Base-by-base conservation (phyloP, 2,797 vertebrate species). In the Coluber constrictor region DNA sequence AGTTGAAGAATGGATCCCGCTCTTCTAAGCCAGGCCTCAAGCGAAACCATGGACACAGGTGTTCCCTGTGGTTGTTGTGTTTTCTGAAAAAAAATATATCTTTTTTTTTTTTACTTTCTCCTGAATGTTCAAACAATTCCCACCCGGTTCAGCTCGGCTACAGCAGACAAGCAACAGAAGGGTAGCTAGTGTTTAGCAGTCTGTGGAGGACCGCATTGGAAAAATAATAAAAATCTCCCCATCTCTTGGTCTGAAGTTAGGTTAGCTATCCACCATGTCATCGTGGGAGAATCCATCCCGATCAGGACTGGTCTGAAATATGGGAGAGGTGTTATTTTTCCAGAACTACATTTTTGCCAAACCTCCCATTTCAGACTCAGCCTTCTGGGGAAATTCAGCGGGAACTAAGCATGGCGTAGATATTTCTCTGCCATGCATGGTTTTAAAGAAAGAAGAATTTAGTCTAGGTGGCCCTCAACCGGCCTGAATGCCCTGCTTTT, bases 91-190 rank as follows among this genome's bases (percentile, higher is more conserved):
- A 29, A 63, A 29, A 13, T 9, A 51, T 51, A 5, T n/a, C 0
- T 15, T 1, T 20, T 8, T 3, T 9, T 74, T 79, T 91, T 20
- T 93, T 93, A 89, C 92, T 94, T 96, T 95, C 93, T 93, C 96
- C 93, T 92, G 63, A 94, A 92, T 59, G 92, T 95, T 93, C 95
- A 95, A 94, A 96, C 96, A 32, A 97, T 94, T 96, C 60, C 88
- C 93, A n/a, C 66, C 94, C 93, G 70, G 89, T 93, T 94, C 90
- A 95, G 88, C 94, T 16, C 27, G 95, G 95, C 95, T 94, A 94
- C 51, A 61, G 56, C 92, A 91, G 91, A 0, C 1, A 59, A 20
- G 0, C 93, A 90, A 89, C 63, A 96, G 96, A 92, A 10, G 18
- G 15, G 0, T 86, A 47, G 70, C 15, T 90, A 18, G 59, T 7